Evolutionary conservation across 2,797 vertebrate genomes (phyloP), one percentile per base, ranked within the genome.

Genomic region (Bucorvus abyssinicus): DNA sequence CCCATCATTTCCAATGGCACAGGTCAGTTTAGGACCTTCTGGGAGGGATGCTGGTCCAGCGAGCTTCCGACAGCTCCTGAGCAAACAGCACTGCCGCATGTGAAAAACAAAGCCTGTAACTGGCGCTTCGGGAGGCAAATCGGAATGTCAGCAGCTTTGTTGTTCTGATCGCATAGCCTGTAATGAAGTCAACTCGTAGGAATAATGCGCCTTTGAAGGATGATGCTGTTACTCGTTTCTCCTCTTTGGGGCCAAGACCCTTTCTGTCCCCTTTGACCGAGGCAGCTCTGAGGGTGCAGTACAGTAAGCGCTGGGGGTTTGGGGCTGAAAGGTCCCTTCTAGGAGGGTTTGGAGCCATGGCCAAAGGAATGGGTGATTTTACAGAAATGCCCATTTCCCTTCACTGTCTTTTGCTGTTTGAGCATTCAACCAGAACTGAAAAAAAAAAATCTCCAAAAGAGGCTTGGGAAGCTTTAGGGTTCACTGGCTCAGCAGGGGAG

Each of bases 271-370:
- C 42, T 40, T 12, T 23, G 57, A 10, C 6, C 2, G 12, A 32
- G 55, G 50, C 1, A 7, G 16, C 34, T 74, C 1, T 0, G 24
- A 4, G 12, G 24, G 47, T 9, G 27, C 34, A 7, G 1, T 19
- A 2, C 16, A 73, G 22, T 13, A 19, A 16, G 23, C 0, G 0
- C 32, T 40, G 60, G 42, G 30, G 8, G 1, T 32, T 16, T 50
- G 63, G 40, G 63, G 26, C 53, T 70, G 32, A 19, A 45, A 50
- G 2, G 14, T 21, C 32, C 38, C 29, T 55, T 64, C 50, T 14
- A 16, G 34, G 24, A 75, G 49, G 14, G 8, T 34, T 59, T 59
- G 34, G 59, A 64, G 49, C 24, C 14, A 2, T 18, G 47, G 34
- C 34, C 5, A n/a, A 75, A 30, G 49, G 36, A 57, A 53, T 9